Percentiles rank a stretch among this genome's conserved stretches.
Evolutionary conservation across 2,797 vertebrate species (phyloP).

Genomic region (Platyrinchus mystaceus): DNA sequence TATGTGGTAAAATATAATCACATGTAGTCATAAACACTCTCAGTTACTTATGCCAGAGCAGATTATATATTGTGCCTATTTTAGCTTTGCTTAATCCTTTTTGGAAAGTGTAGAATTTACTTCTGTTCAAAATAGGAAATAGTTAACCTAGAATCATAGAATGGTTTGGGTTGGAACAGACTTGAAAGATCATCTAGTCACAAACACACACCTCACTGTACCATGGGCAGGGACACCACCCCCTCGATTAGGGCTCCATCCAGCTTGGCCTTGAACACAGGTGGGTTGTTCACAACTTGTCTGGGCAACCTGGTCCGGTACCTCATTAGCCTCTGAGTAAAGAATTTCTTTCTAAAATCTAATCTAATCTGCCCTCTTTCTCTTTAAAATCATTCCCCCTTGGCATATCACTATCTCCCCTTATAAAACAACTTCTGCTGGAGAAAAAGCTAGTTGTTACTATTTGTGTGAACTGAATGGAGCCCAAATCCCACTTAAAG

Average conservation of each 20-base stretch:
- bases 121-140: neutral
- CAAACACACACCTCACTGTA: neutral
- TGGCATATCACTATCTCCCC: neutral
- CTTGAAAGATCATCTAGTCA: neutral
- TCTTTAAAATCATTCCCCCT: neutral
- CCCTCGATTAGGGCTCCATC: fast-evolving
- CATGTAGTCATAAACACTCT: neutral
- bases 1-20: neutral
- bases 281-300: neutral
- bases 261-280: fast-evolving
- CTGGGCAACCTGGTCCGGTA: neutral
- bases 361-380: neutral
- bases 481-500: neutral
- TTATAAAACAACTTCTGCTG: neutral
- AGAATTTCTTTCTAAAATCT: neutral
- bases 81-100: neutral
- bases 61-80: neutral
- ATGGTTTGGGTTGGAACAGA: neutral
- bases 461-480: neutral
- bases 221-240: neutral
- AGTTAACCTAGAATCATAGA: neutral
- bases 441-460: neutral
- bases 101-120: neutral
- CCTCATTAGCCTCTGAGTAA: neutral
- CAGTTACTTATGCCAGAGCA: neutral